Conservation (phyloP, 2,113 vertebrate genomes). For the Oxygymnocypris stewartii region DNA sequence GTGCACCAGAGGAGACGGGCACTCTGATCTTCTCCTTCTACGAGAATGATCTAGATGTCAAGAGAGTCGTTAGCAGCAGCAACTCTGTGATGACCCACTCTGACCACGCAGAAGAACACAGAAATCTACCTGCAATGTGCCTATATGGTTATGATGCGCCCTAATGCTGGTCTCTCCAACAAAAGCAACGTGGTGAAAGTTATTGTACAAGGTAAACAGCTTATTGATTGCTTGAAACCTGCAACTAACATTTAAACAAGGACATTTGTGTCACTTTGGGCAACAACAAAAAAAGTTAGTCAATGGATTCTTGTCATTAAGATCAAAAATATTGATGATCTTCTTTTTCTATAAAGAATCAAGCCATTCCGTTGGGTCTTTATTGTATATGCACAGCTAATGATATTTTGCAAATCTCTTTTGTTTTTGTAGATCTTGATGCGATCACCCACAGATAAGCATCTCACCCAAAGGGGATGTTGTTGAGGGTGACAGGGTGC, state of each 20-base stretch:
- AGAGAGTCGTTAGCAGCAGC: neutral
- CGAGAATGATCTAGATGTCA: slow-evolving; percentile 32
- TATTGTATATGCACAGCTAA: no score
- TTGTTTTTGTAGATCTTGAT: slow-evolving; percentile 60
- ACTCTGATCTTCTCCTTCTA: slow-evolving; percentile 61
- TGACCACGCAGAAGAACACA: slow-evolving; percentile 50
- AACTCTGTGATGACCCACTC: slow-evolving; percentile 45
- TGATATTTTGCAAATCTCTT: neutral
- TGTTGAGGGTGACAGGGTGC: slow-evolving; percentile 67
- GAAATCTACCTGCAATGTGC: slow-evolving; percentile 63
- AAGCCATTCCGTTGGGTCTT: neutral
- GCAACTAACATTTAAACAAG: neutral
- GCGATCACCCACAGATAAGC: slow-evolving; percentile 61
- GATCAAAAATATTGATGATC: neutral
- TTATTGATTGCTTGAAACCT: neutral
- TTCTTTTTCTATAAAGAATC: no score
- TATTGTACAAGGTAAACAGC: slow-evolving; percentile 66
- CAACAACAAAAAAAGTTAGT: no score
- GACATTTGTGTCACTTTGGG: neutral
- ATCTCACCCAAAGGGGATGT: slow-evolving; percentile 47
- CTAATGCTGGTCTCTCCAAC: slow-evolving; percentile 56
- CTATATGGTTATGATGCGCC: slow-evolving; percentile 57
- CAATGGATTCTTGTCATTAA: neutral
- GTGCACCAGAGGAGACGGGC: slow-evolving; percentile 67
- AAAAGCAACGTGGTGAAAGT: slow-evolving; percentile 61